Conservation (phyloP, 2,888 invertebrate species). For the Drosophila barbarae region DNA sequence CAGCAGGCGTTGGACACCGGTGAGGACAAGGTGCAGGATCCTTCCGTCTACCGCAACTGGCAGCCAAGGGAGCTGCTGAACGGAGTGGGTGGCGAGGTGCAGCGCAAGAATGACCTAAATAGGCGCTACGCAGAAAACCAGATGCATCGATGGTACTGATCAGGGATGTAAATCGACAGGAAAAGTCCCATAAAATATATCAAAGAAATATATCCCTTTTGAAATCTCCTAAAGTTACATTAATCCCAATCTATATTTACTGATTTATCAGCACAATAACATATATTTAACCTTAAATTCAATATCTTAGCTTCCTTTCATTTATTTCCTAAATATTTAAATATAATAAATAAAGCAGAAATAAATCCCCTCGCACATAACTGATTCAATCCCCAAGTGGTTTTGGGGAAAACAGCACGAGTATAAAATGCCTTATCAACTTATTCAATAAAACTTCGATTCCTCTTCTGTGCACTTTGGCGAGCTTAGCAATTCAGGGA, state of each 20-base stretch:
- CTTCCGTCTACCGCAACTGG: conserved; percentile 56
- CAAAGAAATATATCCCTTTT: background rate
- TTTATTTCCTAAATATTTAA: background rate
- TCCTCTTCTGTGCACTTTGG: conserved; percentile 37
- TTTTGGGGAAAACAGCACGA: conserved; percentile 10
- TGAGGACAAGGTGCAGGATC: conserved; percentile 46
- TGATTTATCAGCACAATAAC: no score
- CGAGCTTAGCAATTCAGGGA: conserved; percentile 49
- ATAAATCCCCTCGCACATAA: background rate
- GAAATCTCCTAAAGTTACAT: no score
- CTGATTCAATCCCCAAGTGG: background rate
- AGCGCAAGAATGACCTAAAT: conserved; percentile 58
- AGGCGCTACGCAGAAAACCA: conserved; percentile 49
- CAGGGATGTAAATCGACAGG: background rate
- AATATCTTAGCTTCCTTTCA: background rate
- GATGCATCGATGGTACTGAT: conserved; percentile 22
- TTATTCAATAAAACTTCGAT: conserved; percentile 68
- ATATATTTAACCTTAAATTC: background rate
- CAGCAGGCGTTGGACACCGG: conserved; percentile 51
- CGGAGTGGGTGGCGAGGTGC: conserved; percentile 54
- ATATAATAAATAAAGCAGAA: background rate
- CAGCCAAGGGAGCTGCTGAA: conserved; percentile 47
- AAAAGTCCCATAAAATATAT: background rate
- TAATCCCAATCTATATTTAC: no score
- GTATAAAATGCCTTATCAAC: conserved; percentile 34